Conservation (phyloP, 2,113 vertebrate species). For the Phoenicopterus ruber region DNA sequence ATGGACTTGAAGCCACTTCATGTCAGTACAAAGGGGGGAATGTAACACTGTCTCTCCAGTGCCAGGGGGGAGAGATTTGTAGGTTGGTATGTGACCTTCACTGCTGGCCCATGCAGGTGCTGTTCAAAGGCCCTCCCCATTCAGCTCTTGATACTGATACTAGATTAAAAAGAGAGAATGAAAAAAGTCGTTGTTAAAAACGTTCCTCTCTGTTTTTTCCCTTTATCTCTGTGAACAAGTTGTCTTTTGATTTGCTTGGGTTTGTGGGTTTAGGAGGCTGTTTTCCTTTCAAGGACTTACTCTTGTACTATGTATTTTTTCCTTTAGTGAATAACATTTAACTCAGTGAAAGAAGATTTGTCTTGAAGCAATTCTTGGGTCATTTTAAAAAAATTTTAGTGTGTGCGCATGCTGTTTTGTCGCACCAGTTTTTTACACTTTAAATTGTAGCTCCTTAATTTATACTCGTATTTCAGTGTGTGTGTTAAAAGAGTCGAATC, state of each 20-base stretch:
- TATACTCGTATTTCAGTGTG: not conserved
- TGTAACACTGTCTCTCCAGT: slow-evolving; percentile 65
- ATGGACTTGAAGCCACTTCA: slow-evolving; percentile 61
- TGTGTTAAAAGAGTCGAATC: not conserved
- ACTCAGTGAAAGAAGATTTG: slow-evolving; percentile 30
- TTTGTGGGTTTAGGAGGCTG: slow-evolving; percentile 65
- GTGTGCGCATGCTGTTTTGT: not conserved
- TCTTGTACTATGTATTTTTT: slow-evolving; percentile 69
- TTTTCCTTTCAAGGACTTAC: slow-evolving; percentile 70
- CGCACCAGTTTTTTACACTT: not conserved
- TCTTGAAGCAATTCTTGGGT: not conserved
- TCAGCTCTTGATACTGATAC: slow-evolving; percentile 64
- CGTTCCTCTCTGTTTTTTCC: slow-evolving; percentile 49
- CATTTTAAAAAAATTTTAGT: not conserved
- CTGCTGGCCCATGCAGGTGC: slow-evolving; percentile 67
- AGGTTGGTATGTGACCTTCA: slow-evolving; percentile 72
- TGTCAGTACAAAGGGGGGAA: slow-evolving; percentile 70
- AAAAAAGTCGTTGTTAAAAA: slow-evolving; percentile 63
- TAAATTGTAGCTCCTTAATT: not conserved
- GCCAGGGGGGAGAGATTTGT: slow-evolving; percentile 51
- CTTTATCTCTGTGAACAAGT: slow-evolving; percentile 70
- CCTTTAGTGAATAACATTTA: slow-evolving; percentile 4
- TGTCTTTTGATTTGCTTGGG: slow-evolving; percentile 75
- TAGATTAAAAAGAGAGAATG: slow-evolving; percentile 62
- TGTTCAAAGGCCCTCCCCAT: slow-evolving; percentile 60